These are phyloP conservation scores for Xylota segnis DNA, from an alignment of 2,888 invertebrate genomes.

Conservation along the genomic window DNA sequence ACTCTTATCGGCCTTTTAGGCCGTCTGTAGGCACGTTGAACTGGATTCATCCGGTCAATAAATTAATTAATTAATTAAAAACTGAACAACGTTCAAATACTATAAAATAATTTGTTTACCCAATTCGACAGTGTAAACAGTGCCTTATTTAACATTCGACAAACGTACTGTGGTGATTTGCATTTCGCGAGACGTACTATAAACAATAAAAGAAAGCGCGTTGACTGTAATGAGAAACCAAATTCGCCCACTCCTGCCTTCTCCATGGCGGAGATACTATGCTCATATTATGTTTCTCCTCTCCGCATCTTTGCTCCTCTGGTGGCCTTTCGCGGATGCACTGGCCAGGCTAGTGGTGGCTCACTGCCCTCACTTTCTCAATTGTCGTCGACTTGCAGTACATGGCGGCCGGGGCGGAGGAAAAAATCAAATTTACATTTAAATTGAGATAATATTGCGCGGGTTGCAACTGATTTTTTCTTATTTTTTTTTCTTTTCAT, in stretches of 20 bases:
- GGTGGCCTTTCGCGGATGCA: conserved; percentile 54
- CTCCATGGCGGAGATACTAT: conserved; percentile 15
- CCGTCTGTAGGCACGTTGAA: neutral
- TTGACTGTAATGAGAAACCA: conserved; percentile 63
- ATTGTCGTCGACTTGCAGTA: conserved; percentile 36
- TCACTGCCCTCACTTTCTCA: conserved; percentile 49
- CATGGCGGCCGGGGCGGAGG: neutral
- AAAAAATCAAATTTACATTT: conserved; percentile 64
- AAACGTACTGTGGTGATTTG: conserved; percentile 58
- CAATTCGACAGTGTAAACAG: conserved; percentile 55
- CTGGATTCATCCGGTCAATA: conserved; percentile 42
- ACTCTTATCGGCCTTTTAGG: conserved; percentile 2
- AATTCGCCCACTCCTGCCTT: conserved; percentile 25
- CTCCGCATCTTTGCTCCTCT: conserved; percentile 42
- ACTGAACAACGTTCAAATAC: conserved; percentile 40
- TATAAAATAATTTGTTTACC: conserved; percentile 53
- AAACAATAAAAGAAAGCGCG: conserved; percentile 71
- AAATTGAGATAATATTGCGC: conserved; percentile 70
- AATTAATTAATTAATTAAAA: conserved; percentile 67
- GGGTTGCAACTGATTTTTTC: conserved; percentile 45
- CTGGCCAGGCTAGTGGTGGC: conserved; percentile 38
- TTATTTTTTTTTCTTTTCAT: conserved; percentile 19
- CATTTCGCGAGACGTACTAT: conserved; percentile 54
- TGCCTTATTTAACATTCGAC: conserved; percentile 26
- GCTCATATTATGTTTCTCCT: conserved; percentile 22